These are phyloP conservation scores for Athene cunicularia DNA, from an alignment of 2,113 vertebrate species.

Conservation along the genomic window DNA sequence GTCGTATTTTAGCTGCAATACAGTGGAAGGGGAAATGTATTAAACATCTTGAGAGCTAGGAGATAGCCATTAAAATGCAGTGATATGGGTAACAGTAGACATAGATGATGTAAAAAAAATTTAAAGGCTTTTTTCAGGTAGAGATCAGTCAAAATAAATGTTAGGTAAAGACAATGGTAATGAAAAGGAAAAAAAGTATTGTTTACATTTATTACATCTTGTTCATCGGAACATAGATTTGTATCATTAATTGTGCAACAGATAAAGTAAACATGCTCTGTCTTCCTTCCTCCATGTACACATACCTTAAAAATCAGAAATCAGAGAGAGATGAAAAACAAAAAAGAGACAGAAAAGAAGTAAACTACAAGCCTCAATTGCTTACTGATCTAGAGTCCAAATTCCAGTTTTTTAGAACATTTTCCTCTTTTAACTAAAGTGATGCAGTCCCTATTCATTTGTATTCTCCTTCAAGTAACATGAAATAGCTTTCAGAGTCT, in stretches of 20 bases:
- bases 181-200: background rate
- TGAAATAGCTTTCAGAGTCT: constrained; percentile 86
- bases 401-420: constrained; percentile 34
- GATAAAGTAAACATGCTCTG: background rate
- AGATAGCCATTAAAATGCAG: constrained; percentile 14
- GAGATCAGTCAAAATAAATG: background rate
- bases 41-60: background rate
- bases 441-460: constrained; percentile 80
- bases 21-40: background rate
- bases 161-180: background rate
- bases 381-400: constrained; percentile 30
- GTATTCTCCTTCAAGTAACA: constrained; percentile 82
- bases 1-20: constrained; percentile 43
- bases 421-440: constrained; percentile 61
- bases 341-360: background rate
- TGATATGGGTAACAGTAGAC: background rate
- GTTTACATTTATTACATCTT: constrained; percentile 29
- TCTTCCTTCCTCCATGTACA: background rate
- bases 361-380: background rate
- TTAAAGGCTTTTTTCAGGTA: background rate
- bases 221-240: background rate
- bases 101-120: background rate
- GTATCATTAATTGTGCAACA: background rate
- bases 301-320: background rate
- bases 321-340: constrained; percentile 3